Base-by-base conservation (phyloP, 2,113 vertebrate species). In the Macrotus californicus region DNA sequence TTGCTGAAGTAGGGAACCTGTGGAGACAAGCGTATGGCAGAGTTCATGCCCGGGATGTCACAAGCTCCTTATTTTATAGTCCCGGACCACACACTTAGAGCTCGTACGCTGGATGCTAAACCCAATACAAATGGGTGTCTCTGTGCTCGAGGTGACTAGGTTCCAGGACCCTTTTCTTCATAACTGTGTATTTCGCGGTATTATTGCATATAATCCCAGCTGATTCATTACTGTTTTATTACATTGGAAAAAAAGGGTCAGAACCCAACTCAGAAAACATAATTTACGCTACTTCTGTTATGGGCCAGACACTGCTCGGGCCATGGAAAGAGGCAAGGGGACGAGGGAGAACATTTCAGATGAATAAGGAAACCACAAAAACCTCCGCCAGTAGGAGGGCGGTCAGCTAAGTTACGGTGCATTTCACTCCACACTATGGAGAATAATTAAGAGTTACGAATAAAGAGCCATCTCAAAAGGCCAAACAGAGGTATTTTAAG, bases 1-100 rank as follows among this genome's bases (percentile, higher is more conserved):
- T 96, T 98, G 72, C 94, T 96, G 89, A 99, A 98, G 89, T 94
- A 98, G 26, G 98, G 98, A 12, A 98, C 96, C 99, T 99, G 96
- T 11, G 4, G 97, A 80, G 84, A 18, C 18, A 94, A 52, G 39
- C 0, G 5, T 6, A 12, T 10, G 0, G 1, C 7, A 7, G 83
- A 56, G 41, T 2, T 72, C 43, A 41, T 0, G 24, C 56, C 26
- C 24, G 12, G 48, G 67, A 5, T 12, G 4, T 29, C 26, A 54
- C 0, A 1, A 34, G 12, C 64, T 34, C n/a, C 82, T 31, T 15
- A 9, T 29, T 41, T 46, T 22, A 1, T 3, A 69, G 73, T 26
- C 39, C 72, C 10, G 34, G 8, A 85, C 82, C 4, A 6, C 14
- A 46, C 1, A 16, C 8, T 36, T 3, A 64, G 46, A 64, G n/a